Conservation (phyloP, 1,140 invertebrate genomes). For the Drosophila miranda region DNA sequence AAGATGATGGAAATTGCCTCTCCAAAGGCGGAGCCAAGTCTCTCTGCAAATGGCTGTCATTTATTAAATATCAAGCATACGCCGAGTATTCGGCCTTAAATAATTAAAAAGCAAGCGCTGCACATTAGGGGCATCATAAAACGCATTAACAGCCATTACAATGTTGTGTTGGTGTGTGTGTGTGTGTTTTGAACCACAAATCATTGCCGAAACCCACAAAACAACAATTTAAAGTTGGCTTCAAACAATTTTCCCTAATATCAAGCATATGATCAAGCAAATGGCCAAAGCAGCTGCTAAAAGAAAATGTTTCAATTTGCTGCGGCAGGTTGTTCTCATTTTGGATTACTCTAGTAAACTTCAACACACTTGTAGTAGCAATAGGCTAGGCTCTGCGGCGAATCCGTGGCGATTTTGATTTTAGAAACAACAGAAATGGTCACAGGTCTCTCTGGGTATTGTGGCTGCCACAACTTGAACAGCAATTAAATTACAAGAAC, state of each 20-base stretch:
- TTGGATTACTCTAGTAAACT: not conserved
- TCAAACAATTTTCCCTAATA: constrained; percentile 49
- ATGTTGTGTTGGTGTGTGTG: constrained; percentile 6
- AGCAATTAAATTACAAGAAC: constrained; percentile 19
- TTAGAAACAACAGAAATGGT: constrained; percentile 23
- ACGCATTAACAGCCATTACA: constrained; percentile 40
- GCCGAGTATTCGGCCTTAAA: constrained; percentile 29
- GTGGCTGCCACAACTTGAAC: constrained; percentile 40
- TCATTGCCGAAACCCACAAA: constrained; percentile 38
- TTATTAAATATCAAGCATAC: constrained; percentile 57
- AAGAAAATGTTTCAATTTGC: constrained; percentile 4
- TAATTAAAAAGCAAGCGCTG: constrained; percentile 44
- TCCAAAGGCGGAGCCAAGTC: constrained; percentile 22
- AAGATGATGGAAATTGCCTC: constrained; percentile 17
- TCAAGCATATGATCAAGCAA: constrained; percentile 48
- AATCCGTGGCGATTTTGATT: constrained; percentile 7
- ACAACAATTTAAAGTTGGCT: constrained; percentile 47
- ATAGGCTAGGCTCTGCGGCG: not conserved
- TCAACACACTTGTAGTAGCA: no score
- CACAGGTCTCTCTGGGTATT: constrained; percentile 16
- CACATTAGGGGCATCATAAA: constrained; percentile 38
- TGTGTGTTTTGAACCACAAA: constrained; percentile 39
- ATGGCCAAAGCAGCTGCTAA: constrained; percentile 34
- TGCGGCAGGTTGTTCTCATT: not conserved
- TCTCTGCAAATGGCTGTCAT: constrained; percentile 48